Base-by-base conservation (phyloP, 2,888 invertebrate genomes). In the Drosophila quinaria region DNA sequence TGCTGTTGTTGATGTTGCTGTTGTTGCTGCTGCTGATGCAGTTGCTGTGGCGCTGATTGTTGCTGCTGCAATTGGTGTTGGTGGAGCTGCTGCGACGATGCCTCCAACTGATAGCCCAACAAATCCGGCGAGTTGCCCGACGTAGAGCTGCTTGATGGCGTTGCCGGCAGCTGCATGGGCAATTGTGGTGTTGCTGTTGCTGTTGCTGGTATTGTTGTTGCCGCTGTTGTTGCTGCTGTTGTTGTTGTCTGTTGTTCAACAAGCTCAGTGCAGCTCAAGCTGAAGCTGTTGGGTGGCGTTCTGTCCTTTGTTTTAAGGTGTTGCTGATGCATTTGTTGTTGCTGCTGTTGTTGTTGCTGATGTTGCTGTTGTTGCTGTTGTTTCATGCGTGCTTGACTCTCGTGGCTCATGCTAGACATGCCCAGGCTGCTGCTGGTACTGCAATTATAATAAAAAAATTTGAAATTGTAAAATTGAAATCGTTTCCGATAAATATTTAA, bases 81-180 rank as follows among this genome's bases (percentile, higher is more conserved):
- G 4, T 70, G 76, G 9, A 72, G 74, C 6, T 79, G 79, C 0
- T 74, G 81, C 11, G 70, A 62, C 6, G 77, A 31, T 15, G 62
- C 63, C 11, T 66, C 91, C 49, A 75, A 64, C 39, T 91, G 91
- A 62, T 87, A 90, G 58, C 77, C 69, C 41, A 91, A 44, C 22
- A 92, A 69, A 44, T 92, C 92, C n/a, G 92, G 92, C 3, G 92
- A 92, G 19, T 89, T 91, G 58, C 90, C 92, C n/a, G 92, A 85
- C n/a, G 90, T 79, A 11, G 90, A 81, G 66, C 85, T 90, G 73
- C 81, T 89, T 9, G 91, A 83, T 19, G 91, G 90, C 51, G 91
- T 80, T 10, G 81, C 82, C 3, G 90, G 84, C 47, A 89, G 46
- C 11, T 89, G 86, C 66, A 72, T 65, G 10, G 64, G 71, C 75